Base-by-base conservation (phyloP, 2,888 invertebrate species). In the Incurvaria masculella region DNA sequence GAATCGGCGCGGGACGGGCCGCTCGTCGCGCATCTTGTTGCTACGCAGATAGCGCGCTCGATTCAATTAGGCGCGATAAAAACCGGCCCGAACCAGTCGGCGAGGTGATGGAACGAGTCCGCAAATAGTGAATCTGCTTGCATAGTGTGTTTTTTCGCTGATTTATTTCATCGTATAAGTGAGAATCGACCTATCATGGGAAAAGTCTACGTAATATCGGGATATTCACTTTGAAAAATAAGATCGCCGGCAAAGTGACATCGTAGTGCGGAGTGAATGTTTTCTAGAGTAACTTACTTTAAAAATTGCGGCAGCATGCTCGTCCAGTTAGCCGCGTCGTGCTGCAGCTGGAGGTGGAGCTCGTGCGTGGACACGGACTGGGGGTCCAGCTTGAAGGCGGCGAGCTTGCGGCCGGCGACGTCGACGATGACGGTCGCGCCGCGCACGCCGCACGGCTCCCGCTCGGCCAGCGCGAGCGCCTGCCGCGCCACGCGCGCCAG, bases 341-440 rank as follows among this genome's bases (percentile, higher is more conserved):
- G 93, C 68, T 90, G 90, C 57, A 95, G 81, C 46, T 91, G 94
- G 56, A 95, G 81, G 72, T 89, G 90, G 60, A 95, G 82, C 73
- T 95, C 94, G 69, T 94, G 95, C 53, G 94, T 95, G 52, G 94
- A 89, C 45, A 94, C 89, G 23, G 92, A 91, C 64, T 85, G 85
- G 46, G 90, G 89, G 74, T 94, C 94, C 63, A 91, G 87, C 70
- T 91, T 89, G 69, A 94, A 84, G 61, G 88, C 88, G 49, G 91
- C 91, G 59, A 94, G 81, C 62, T 87, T 81, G 58, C 89, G 81
- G 45, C 87, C 87, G 65, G 91, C 89, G 59, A 91, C 89, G 69
- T 89, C 88, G 50, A 94, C 85, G 68, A 87, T 90, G 55, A 94
- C 79, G n/a, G 88, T 88, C 62, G 93, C 92, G 38, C 94, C 94